A percentile compares a stretch with the other conserved stretches of the same genome.
These are phyloP conservation scores for Diaprepes abbreviatus DNA, from an alignment of 2,888 invertebrate species.

Conservation along the genomic window DNA sequence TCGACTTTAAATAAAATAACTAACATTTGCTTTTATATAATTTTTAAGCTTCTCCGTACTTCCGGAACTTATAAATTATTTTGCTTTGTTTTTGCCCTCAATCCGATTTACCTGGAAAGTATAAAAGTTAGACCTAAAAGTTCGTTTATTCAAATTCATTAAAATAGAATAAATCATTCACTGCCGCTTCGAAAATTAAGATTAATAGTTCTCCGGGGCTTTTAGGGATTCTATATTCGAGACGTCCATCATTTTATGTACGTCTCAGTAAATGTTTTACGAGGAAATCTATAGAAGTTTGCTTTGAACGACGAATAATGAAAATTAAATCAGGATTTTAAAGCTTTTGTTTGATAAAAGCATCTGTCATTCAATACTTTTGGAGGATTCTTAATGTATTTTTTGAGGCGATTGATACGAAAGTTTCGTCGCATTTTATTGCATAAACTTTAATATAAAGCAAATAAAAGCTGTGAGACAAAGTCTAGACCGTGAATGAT, in stretches of 20 bases:
- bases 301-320: slow-evolving; percentile 22
- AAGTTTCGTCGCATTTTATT: no score
- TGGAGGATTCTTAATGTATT: no score
- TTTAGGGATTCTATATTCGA: slow-evolving; percentile 12
- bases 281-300: slow-evolving; percentile 25
- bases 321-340: slow-evolving; percentile 23
- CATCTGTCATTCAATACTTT: no score
- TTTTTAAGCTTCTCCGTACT: no score
- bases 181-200: slow-evolving; percentile 53
- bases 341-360: slow-evolving; percentile 15
- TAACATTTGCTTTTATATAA: no score
- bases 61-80: slow-evolving; percentile 38
- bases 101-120: slow-evolving; percentile 41
- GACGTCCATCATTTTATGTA: slow-evolving; percentile 42
- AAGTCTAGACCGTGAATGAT: no score
- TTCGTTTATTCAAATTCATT: slow-evolving; percentile 55
- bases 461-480: no score
- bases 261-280: slow-evolving; percentile 30
- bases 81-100: slow-evolving; percentile 38
- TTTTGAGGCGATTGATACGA: no score
- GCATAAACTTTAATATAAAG: no score
- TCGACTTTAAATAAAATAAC: no score
- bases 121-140: slow-evolving; percentile 45
- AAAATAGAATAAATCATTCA: slow-evolving; percentile 56
- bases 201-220: slow-evolving; percentile 50